Percentiles rank a stretch among this genome's conserved stretches.
Evolutionary conservation across 2,113 vertebrate genomes (phyloP).

Genomic region (Petromus typicus): DNA sequence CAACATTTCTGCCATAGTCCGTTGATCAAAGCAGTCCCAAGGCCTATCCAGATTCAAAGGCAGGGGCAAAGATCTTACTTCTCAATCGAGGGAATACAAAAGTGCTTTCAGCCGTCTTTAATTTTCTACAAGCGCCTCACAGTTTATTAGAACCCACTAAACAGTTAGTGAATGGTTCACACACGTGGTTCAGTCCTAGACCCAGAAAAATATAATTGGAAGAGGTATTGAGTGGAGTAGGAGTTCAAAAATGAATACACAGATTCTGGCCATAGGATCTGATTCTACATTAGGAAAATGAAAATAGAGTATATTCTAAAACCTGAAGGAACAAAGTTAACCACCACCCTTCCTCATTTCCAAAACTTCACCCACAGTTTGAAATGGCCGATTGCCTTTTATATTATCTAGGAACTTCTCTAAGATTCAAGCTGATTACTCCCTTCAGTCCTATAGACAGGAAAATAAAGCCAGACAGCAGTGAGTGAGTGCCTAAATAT

Average conservation of each 20-base stretch:
- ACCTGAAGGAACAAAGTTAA: conserved; percentile 5
- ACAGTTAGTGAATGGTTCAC: conserved; percentile 37
- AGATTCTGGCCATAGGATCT: not conserved
- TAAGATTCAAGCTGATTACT: conserved; percentile 66
- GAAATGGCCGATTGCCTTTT: conserved; percentile 13
- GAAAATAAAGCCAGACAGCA: conserved; percentile 59
- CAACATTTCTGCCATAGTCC: not conserved
- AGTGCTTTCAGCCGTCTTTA: conserved; percentile 6
- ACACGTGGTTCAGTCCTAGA: conserved; percentile 19
- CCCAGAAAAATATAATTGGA: not conserved
- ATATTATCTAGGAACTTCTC: conserved; percentile 57
- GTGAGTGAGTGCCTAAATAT: conserved; percentile 13
- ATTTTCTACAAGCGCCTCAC: not conserved
- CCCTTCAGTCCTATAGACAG: conserved; percentile 54
- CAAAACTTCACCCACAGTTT: not conserved
- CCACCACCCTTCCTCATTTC: not conserved
- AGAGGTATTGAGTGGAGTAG: not conserved
- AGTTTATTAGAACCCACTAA: not conserved
- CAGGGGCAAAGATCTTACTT: not conserved
- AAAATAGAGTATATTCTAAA: not conserved
- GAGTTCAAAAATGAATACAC: not conserved
- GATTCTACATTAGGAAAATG: not conserved
- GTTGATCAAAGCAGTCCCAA: not conserved
- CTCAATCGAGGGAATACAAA: not conserved
- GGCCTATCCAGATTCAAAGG: not conserved